Base-by-base conservation (phyloP, 1,140 invertebrate genomes). In the Caenorhabditis inopinata region DNA sequence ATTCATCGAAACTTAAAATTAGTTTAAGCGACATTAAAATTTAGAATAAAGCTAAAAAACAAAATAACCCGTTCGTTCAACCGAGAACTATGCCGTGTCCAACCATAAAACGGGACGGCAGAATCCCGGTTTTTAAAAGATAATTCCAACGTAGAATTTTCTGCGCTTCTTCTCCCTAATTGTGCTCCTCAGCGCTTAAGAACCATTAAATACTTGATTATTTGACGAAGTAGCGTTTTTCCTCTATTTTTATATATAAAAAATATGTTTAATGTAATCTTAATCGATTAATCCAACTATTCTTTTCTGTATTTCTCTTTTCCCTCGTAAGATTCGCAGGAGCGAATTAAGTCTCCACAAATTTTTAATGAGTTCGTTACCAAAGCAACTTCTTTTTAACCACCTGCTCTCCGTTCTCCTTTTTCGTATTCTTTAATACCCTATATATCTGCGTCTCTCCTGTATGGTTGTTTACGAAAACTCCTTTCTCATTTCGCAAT, bases 121-220 rank as follows among this genome's bases (percentile, higher is more conserved):
- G n/a, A 4, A 68, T 68, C 38, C 58, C 58, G 58, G 58, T 68
- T 68, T 68, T 68, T n/a, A 38, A 68, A 68, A 68, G 32, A 68
- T 68, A 68, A 68, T 68, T 68, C 58, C 32, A 38, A 42, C 38
- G 58, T 68, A 32, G 29, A 14, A 16, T 14, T 32, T 25, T 16
- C 51, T 68, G 58, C 25, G 32, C 23, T 32, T 68, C 32, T 38
- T 12, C 11, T 38, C 58, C 9, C 58, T 68, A 6, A 12, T 68
- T 42, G 7, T 68, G 58, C 58, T 68, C 58, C 14, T 7, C 38
- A 14, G 5, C 38, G 38, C 38, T 68, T 32, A 68, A 68, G 58
- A 68, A 68, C 58, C 32, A 29, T 68, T 68, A 32, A 68, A 68
- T 68, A 68, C 58, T 68, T 68, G 58, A 68, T 68, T 68, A 38